phyloP scores from a whole-genome alignment of 2,888 invertebrate species.

The Morpho helenor region DNA sequence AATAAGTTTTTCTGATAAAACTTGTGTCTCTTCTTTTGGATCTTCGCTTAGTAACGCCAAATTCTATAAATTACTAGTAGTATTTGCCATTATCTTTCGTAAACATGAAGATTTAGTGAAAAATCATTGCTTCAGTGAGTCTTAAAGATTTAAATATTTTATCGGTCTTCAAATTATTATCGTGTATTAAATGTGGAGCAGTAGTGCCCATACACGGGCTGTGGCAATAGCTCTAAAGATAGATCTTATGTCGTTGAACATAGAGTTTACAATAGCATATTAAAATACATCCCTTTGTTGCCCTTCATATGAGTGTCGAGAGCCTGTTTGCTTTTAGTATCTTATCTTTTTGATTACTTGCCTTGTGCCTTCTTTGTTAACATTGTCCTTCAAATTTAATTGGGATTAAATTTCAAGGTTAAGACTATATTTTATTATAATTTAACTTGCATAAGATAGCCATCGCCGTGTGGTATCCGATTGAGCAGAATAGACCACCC shows the following conservation, averaged over 20 bases:
- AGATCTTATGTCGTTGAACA: not conserved
- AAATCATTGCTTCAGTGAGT: conserved; percentile 2
- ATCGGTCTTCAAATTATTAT: conserved; percentile 11
- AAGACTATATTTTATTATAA: not conserved
- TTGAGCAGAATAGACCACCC: no score
- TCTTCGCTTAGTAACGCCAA: no score
- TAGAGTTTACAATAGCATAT: conserved; percentile 8
- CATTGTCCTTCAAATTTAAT: conserved; percentile 22
- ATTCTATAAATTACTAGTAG: no score
- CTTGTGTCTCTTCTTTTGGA: no score
- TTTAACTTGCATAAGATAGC: no score
- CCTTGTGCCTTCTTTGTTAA: conserved; percentile 21
- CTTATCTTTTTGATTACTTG: conserved; percentile 20
- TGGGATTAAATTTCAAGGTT: conserved; percentile 14
- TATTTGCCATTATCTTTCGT: no score
- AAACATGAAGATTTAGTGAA: not conserved
- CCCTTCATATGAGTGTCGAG: conserved; percentile 4
- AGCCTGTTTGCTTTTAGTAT: conserved; percentile 19
- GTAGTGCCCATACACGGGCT: conserved; percentile 2
- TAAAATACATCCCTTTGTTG: not conserved
- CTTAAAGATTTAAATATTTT: conserved; percentile 5
- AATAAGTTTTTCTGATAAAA: no score
- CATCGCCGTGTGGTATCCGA: no score
- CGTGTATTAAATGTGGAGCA: conserved; percentile 17
- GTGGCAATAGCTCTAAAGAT: not conserved